These are phyloP conservation scores for Cossypha polioptera DNA, from an alignment of 2,797 vertebrate species.

Conservation along the genomic window DNA sequence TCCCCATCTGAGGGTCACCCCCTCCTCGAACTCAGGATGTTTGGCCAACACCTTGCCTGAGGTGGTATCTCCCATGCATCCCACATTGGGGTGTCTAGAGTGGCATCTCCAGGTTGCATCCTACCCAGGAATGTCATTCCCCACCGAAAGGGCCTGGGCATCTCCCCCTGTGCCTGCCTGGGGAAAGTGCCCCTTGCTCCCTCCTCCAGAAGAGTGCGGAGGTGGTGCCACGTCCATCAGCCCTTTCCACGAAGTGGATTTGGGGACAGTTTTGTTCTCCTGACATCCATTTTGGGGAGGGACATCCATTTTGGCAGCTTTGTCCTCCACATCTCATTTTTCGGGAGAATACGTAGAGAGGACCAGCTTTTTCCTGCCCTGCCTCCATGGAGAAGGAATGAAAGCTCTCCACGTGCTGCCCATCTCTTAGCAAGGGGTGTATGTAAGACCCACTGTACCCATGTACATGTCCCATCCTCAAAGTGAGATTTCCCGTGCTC, in stretches of 20 bases:
- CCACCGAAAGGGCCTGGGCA: neutral
- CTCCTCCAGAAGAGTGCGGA: accelerated
- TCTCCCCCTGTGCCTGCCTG: neutral
- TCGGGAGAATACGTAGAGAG: neutral
- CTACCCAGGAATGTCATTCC: neutral
- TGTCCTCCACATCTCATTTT: neutral
- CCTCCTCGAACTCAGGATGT: accelerated
- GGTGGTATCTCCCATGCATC: neutral
- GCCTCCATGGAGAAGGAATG: neutral
- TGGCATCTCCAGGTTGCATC: accelerated
- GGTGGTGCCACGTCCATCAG: neutral
- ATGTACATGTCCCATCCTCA: accelerated
- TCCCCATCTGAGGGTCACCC: neutral
- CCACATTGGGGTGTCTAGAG: neutral
- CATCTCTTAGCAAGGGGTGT: neutral
- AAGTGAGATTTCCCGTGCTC: accelerated
- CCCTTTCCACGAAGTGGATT: neutral
- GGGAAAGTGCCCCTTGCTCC: neutral
- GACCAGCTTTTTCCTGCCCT: neutral
- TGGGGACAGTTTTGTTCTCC: neutral
- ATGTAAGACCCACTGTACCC: neutral
- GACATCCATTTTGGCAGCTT: conserved; percentile 19
- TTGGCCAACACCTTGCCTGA: neutral
- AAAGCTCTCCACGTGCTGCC: neutral
- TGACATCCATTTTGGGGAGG: conserved; percentile 21